Percentiles rank a stretch among this genome's conserved stretches.
Evolutionary conservation across 2,797 vertebrate genomes (phyloP).

Genomic region (Manis javanica): DNA sequence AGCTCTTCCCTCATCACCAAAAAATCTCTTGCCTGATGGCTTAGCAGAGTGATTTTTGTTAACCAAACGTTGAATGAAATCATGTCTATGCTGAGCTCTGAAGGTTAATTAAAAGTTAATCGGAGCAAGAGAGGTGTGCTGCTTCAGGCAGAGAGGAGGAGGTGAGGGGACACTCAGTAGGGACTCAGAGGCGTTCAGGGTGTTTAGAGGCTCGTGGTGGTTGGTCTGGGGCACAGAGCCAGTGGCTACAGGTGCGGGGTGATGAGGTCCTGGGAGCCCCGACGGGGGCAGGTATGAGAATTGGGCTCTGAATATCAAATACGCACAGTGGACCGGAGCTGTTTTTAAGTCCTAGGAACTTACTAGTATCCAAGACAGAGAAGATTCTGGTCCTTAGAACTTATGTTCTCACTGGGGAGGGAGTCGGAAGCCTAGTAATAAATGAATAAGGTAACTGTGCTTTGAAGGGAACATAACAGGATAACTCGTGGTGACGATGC

Average conservation of each 20-base stretch:
- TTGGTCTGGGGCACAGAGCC: neutral
- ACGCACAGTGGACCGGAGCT: neutral
- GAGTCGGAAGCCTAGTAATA: neutral
- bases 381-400: neutral
- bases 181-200: neutral
- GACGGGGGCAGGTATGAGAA: neutral
- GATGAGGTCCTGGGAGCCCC: neutral
- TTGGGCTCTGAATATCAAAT: neutral
- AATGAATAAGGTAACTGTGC: neutral
- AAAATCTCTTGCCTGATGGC: neutral
- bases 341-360: neutral
- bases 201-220: neutral
- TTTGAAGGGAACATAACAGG: neutral
- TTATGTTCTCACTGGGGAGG: neutral
- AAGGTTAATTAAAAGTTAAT: conserved; percentile 62
- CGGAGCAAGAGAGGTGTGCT: neutral
- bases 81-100: neutral
- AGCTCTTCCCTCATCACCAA: neutral
- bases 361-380: neutral
- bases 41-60: conserved; percentile 1
- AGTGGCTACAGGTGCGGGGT: neutral
- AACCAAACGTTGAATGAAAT: neutral
- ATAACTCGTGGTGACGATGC: neutral
- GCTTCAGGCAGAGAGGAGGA: neutral
- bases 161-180: neutral